Base-by-base conservation (phyloP, 2,797 vertebrate genomes). In the Melanotaenia nigrans region DNA sequence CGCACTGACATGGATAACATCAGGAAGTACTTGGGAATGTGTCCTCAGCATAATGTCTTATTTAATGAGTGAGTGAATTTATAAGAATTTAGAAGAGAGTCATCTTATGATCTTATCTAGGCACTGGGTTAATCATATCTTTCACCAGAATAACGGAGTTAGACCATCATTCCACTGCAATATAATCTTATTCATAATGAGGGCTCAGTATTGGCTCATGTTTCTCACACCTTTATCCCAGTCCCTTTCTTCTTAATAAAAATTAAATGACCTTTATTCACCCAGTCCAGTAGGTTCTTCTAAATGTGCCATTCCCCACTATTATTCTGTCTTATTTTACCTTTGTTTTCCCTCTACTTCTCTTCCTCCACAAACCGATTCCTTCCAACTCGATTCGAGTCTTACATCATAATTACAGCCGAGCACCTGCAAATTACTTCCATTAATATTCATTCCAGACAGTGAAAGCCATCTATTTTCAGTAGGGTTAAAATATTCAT, bases 41-140 rank as follows among this genome's bases (percentile, higher is more conserved):
- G 98, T 87, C 98, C 98, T 0, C 98, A 99, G 69, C 97, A 99
- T 90, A 99, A 99, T 0, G 97, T 99, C 63, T 86, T 99, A 24
- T 99, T 99, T 85, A 94, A 97, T 65, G 92, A 96, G 98, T 99
- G 90, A 96, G 96, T 95, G 82, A 49, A 61, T 51, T 10, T 16
- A 59, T 5, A 28, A 61, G 20, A 45, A 12, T 45, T 33, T n/a
- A 24, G 7, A 32, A 20, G 20, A 47, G 28, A 18, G 9, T 35
- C 24, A 36, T 16, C 63, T 67, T 35, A 36, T 28, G 32, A 24
- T 68, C 25, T 65, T 32, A 59, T 1, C 53, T 33, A 58, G 36
- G 60, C 24, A 22, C 70, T 68, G 33, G 36, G 57, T 28, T 73
- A 68, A 78, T 79, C 42, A 5, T 64, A 72, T 61, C 75, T 72